Conservation (phyloP, 2,888 invertebrate genomes). For the Oscheius sp. region DNA sequence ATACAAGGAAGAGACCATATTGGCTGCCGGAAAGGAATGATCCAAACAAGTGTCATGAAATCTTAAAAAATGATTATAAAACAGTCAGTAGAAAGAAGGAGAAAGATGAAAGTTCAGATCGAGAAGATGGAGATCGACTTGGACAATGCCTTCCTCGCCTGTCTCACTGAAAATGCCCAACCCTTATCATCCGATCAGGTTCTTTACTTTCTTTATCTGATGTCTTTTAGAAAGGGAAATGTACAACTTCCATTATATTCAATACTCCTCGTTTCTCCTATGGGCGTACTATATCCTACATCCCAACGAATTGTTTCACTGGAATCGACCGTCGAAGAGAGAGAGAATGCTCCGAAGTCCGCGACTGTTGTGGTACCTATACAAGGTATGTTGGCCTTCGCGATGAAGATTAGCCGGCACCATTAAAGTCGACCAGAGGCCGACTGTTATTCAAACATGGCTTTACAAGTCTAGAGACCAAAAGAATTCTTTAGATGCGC, state of each 20-base stretch:
- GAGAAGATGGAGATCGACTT: conserved; percentile 50
- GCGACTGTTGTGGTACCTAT: conserved; percentile 48
- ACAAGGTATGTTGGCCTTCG: conserved; percentile 1
- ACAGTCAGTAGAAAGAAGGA: conserved; percentile 28
- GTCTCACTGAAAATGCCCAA: conserved; percentile 47
- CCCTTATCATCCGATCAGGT: conserved; percentile 22
- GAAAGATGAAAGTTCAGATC: conserved; percentile 36
- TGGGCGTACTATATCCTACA: conserved; percentile 51
- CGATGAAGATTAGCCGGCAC: conserved; percentile 14
- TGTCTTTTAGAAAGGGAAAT: conserved; percentile 27
- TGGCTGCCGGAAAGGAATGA: conserved; percentile 54
- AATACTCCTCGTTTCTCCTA: conserved; percentile 44
- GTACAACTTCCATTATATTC: conserved; percentile 6
- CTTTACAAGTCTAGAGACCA: not conserved
- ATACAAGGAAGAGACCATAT: conserved; percentile 50
- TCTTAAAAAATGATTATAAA: conserved; percentile 55
- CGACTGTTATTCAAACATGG: conserved; percentile 22
- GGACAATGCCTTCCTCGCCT: conserved; percentile 45
- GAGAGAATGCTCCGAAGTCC: conserved; percentile 50
- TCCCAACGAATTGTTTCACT: conserved; percentile 59
- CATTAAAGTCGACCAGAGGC: conserved; percentile 2
- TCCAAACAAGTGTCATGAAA: conserved; percentile 49
- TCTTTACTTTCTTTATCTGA: not conserved
- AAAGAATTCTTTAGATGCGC: conserved; percentile 37
- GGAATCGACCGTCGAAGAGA: conserved; percentile 51